These are phyloP conservation scores for Crepidodera aurea DNA, from an alignment of 2,888 invertebrate genomes.

Conservation along the genomic window DNA sequence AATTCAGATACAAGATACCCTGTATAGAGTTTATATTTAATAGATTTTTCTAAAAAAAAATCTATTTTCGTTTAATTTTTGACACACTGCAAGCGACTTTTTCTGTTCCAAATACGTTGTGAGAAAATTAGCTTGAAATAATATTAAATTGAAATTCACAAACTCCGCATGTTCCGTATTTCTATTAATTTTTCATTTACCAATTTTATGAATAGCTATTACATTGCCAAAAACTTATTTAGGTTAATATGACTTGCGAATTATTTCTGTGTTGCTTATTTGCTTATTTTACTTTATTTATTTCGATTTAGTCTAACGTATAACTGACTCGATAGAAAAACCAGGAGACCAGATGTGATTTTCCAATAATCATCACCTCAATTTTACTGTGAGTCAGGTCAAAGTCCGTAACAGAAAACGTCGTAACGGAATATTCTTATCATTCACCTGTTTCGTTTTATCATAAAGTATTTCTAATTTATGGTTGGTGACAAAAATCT, in stretches of 20 bases:
- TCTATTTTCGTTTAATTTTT: too few species aligned
- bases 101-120: too few species aligned
- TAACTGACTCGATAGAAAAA: conserved; percentile 17
- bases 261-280: conserved; percentile 11
- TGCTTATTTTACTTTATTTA: neutral
- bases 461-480: too few species aligned
- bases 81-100: too few species aligned
- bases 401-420: conserved; percentile 14
- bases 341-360: conserved; percentile 20
- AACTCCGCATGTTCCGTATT: neutral
- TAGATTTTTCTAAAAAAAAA: too few species aligned
- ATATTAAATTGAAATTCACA: too few species aligned
- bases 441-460: too few species aligned
- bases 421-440: conserved; percentile 1
- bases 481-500: too few species aligned
- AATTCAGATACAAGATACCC: too few species aligned
- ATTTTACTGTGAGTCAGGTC: conserved; percentile 23
- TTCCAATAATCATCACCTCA: conserved; percentile 1
- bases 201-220: conserved; percentile 6
- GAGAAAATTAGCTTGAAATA: too few species aligned
- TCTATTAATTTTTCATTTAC: neutral
- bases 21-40: too few species aligned
- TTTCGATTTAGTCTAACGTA: neutral
- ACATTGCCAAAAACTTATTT: conserved; percentile 25
- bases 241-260: conserved; percentile 21